These are phyloP conservation scores for Oostethus manadensis DNA, from an alignment of 2,113 vertebrate species.

Conservation along the genomic window DNA sequence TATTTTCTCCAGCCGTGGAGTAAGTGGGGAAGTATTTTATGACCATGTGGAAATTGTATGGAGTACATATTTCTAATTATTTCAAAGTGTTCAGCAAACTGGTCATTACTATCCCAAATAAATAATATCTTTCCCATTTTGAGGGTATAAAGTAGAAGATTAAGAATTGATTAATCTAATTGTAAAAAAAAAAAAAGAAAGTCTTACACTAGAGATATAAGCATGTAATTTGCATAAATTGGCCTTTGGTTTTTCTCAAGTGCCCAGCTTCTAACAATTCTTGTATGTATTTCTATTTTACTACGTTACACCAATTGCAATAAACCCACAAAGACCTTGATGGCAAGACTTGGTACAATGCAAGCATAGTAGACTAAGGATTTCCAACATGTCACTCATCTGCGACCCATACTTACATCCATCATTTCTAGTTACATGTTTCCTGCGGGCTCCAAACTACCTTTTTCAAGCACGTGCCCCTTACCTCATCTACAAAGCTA, in stretches of 20 bases:
- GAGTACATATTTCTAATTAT: constrained; percentile 48
- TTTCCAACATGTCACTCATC: constrained; percentile 21
- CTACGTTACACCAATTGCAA: too few relatives aligned
- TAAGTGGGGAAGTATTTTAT: constrained; percentile 51
- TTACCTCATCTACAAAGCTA: constrained; percentile 37
- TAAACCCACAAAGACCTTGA: constrained; percentile 9
- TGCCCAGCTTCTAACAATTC: not conserved
- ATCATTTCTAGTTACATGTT: not conserved
- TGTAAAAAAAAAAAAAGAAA: not conserved
- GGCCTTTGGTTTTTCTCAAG: constrained; percentile 11
- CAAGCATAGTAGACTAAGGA: constrained; percentile 7
- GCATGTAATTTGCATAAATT: constrained; percentile 17
- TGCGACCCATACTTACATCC: not conserved
- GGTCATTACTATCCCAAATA: constrained; percentile 18
- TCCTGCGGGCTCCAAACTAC: constrained; percentile 9
- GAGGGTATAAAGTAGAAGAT: constrained; percentile 18
- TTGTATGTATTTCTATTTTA: too few relatives aligned
- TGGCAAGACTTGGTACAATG: not conserved
- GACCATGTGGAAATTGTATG: constrained; percentile 49
- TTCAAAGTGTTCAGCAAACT: constrained; percentile 41
- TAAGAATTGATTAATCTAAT: not conserved
- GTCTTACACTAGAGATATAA: too few relatives aligned
- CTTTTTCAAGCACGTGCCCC: constrained; percentile 30
- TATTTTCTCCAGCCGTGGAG: constrained; percentile 44
- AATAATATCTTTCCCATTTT: constrained; percentile 32